Conservation (phyloP, 2,113 vertebrate genomes). For the Epinephelus fuscoguttatus region DNA sequence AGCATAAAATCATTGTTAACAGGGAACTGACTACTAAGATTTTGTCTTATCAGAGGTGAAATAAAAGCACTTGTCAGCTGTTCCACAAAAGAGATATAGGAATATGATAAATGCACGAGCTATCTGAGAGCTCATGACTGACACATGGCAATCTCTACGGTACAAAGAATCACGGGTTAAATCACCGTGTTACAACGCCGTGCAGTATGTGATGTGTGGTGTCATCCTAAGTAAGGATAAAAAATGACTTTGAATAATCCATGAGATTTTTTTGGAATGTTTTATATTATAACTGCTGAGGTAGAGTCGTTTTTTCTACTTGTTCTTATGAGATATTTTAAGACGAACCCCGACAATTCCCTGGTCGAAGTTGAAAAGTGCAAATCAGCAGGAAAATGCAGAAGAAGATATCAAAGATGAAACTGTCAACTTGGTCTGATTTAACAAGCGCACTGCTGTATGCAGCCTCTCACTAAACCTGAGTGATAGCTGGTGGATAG, state of each 20-base stretch:
- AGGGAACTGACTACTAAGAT: constrained; percentile 26
- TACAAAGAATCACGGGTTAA: neutral
- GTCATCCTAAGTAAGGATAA: constrained; percentile 1
- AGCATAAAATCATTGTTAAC: constrained; percentile 42
- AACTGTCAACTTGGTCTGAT: constrained; percentile 40
- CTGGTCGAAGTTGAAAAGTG: constrained; percentile 48
- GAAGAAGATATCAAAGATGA: constrained; percentile 54
- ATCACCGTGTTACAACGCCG: neutral
- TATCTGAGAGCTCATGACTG: constrained; percentile 1
- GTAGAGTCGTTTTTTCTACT: neutral
- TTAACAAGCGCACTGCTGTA: constrained; percentile 47
- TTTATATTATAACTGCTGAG: constrained; percentile 38
- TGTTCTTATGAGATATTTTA: constrained; percentile 31
- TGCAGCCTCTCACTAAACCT: constrained; percentile 24
- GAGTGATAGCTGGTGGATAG: constrained; percentile 33
- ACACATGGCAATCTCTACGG: neutral
- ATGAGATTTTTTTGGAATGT: neutral
- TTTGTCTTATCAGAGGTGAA: constrained; percentile 36
- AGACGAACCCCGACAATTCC: constrained; percentile 36
- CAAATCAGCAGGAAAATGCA: constrained; percentile 54
- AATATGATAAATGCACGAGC: constrained; percentile 11
- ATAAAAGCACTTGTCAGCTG: constrained; percentile 51
- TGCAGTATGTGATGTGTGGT: neutral
- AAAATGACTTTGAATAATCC: constrained; percentile 11
- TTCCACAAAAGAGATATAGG: constrained; percentile 14